These are phyloP conservation scores for Rhagoletis pomonella DNA, from an alignment of 1,140 invertebrate species.

Conservation along the genomic window DNA sequence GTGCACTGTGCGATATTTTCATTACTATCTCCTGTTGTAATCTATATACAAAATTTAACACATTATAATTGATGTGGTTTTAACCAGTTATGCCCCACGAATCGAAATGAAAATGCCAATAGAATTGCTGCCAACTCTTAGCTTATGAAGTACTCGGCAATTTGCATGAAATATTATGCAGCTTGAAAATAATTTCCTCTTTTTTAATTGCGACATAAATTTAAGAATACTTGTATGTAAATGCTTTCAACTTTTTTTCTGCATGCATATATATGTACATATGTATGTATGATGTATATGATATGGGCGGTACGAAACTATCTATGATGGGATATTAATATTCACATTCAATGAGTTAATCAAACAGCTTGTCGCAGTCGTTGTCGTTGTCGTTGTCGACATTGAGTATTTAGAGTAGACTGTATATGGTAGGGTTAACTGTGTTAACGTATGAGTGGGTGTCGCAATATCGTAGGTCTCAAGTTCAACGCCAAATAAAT, in stretches of 20 bases:
- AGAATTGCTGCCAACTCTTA: background rate
- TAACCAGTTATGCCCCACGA: background rate
- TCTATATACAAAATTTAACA: background rate
- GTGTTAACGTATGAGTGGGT: background rate
- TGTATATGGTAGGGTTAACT: conserved; percentile 27
- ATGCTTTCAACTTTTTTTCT: background rate
- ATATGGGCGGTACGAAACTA: background rate
- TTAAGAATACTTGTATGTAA: conserved; percentile 1
- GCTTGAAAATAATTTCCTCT: background rate
- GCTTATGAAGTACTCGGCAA: background rate
- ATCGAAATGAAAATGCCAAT: background rate
- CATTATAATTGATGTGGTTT: background rate
- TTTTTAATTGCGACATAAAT: background rate
- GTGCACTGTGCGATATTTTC: background rate
- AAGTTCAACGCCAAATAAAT: conserved; percentile 52
- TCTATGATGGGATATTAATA: background rate
- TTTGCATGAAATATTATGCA: background rate
- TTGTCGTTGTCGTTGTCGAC: background rate
- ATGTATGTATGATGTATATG: no score
- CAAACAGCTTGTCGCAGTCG: background rate
- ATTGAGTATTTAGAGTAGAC: background rate
- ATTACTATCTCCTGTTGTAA: no score
- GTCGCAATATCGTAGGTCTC: conserved; percentile 32
- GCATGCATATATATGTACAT: background rate
- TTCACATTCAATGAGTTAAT: conserved; percentile 44